Base-by-base conservation (phyloP, 1,140 invertebrate species). In the Drosophila chauvacae region DNA sequence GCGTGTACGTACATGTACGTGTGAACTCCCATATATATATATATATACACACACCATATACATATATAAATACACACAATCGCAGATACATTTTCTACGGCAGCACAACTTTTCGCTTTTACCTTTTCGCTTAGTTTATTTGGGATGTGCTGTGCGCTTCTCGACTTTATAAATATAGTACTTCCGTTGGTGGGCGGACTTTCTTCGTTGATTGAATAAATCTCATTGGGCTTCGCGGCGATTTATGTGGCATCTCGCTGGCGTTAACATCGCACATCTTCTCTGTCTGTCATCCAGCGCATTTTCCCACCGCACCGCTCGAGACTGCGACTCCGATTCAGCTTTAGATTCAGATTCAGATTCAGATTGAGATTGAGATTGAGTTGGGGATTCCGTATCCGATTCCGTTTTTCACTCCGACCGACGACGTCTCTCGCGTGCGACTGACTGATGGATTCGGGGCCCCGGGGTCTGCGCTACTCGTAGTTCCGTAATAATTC, bases 181-280 rank as follows among this genome's bases (percentile, higher is more conserved):
- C 84, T 87, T 87, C 80, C 84, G 84, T 73, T 88, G 57, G 84
- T 59, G 70, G 70, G 66, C 70, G 70, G 70, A 73, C 70, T 72
- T 72, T 87, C 85, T 74, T 87, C 66, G 82, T 87, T 80, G 82
- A 87, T 87, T 87, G 87, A 87, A 87, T 87, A 90, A 87, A 87
- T 84, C 87, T 90, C 83, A 87, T 87, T 82, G 65, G 74, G 68
- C 76, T 77, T 23, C 55, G 42, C 42, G 42, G 73, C 74, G 45
- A 72, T 73, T 72, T 58, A 72, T 71, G 68, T 39, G 33, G 47
- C 20, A 65, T 76, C 53, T 61, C 81, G 51, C 26, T 45, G 28
- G 53, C 30, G n/a, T 42, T 47, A 68, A 68, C 68, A 66, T 47
- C 44, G 81, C 81, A 66, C 81, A 81, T 84, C 79, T 83, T 83